Base-by-base conservation (phyloP, 1,140 invertebrate species). In the Drosophila tani region DNA sequence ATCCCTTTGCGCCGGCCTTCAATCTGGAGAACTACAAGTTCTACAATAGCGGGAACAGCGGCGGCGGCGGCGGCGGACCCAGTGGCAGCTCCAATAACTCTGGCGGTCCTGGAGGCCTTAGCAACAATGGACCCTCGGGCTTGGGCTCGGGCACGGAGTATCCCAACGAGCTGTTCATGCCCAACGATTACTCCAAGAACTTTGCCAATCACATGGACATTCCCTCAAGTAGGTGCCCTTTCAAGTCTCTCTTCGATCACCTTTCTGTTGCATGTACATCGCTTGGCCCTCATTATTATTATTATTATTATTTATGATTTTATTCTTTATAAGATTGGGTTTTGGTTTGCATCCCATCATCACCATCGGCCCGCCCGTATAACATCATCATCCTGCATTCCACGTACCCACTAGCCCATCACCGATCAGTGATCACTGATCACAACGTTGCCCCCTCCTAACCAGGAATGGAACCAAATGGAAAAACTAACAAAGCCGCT, bases 121-220 rank as follows among this genome's bases (percentile, higher is more conserved):
- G 46, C 35, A 79, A 69, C 29, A 79, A 80, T 55, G 75, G 66
- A 50, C 14, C 47, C 32, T 32, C 59, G 21, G 71, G 68, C 24
- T 50, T 66, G 5, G 63, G 53, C 40, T 43, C 80, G 2, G 60
- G 67, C 43, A 66, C 79, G 11, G 92, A 93, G 46, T 92, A 88
- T 67, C 91, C 92, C 24, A 93, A 92, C 60, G 92, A 93, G 19
- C 70, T 93, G n/a, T 92, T 92, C 43, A 87, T 92, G 80, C 79
- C 85, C 62, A 92, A 82, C 66, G 92, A 93, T 35, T 93, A 92
- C 74, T 81, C 84, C 49, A 93, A 93, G 69, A 84, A 86, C 67
- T 91, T 91, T 78, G 92, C 77, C 58, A 93, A 93, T 32, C 92
- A 93, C 66, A 93, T 93, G 91, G 92, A 93, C 57, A 93, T 93